These are phyloP conservation scores for Centropus unirufus DNA, from an alignment of 2,113 vertebrate species.

Conservation along the genomic window DNA sequence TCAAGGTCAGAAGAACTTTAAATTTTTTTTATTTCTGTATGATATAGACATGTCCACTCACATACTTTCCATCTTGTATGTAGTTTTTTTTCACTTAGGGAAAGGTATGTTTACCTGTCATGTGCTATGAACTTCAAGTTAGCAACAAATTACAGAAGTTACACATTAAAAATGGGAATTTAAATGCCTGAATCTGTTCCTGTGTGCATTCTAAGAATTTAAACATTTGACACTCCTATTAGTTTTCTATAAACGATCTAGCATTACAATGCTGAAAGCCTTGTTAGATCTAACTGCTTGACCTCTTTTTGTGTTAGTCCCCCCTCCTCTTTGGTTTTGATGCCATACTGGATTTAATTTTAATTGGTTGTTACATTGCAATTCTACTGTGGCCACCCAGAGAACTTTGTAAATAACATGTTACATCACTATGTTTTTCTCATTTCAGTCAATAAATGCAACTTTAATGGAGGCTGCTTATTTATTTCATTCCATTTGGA, in stretches of 20 bases:
- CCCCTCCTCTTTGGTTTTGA: neutral
- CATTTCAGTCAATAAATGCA: neutral
- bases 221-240: constrained; percentile 3
- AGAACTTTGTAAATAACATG: constrained; percentile 4
- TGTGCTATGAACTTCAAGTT: neutral
- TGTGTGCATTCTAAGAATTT: neutral
- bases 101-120: neutral
- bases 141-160: neutral
- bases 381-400: neutral
- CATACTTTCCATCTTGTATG: neutral
- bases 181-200: neutral
- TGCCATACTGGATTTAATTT: neutral
- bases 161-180: neutral
- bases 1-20: neutral
- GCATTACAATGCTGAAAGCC: neutral
- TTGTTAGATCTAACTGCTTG: constrained; percentile 24
- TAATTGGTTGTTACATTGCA: constrained; percentile 37
- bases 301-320: neutral
- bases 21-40: neutral
- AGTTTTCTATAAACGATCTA: neutral
- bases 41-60: neutral
- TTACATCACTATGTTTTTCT: neutral
- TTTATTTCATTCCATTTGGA: constrained; percentile 19
- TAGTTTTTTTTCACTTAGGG: neutral
- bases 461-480: neutral